Base-by-base conservation (phyloP, 2,797 vertebrate species). In the Emydoidea blandingii region DNA sequence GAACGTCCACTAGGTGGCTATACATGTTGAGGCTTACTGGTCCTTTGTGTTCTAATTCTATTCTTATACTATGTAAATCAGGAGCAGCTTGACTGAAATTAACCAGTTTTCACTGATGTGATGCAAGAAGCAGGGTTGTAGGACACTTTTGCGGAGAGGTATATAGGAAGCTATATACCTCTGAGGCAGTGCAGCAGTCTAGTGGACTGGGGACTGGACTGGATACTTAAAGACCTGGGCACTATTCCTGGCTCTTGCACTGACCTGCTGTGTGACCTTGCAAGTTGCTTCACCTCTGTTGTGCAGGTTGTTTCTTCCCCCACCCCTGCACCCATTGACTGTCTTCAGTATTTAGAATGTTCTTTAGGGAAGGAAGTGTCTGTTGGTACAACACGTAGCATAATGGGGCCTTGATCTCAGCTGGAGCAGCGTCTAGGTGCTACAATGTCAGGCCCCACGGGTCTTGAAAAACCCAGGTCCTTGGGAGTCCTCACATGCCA, bases 271-370 rank as follows among this genome's bases (percentile, higher is more conserved):
- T 74, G 8, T 3, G 8, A 85, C 80, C 56, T 23, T 21, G 56
- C 23, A 96, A 95, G 53, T 86, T 88, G 76, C 90, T 92, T 78
- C 12, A 29, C n/a, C 93, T 92, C 44, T 90, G 54, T 95, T 53
- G 68, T 93, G 59, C 52, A 49, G 49, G 16, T 19, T 52, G 34
- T 53, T 6, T 2, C 44, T 12, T 0, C 5, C 31, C 12, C 4
- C 8, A 8, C 47, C 16, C 34, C 49, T 12, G 49, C 19, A 15
- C 37, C 25, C 81, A 92, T 95, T 92, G 87, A 88, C 41, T 91
- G 79, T 85, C n/a, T 37, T 93, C 27, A 94, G 15, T 81, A 29
- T 79, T 79, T 83, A 87, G 59, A 81, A 90, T 34, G 37, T 34
- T 47, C 37, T 95, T 88, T 80, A 16, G 44, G 74, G 12, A n/a